Evolutionary conservation across 2,888 invertebrate genomes (phyloP).

Genomic region (Allophyes oxyacanthae): DNA sequence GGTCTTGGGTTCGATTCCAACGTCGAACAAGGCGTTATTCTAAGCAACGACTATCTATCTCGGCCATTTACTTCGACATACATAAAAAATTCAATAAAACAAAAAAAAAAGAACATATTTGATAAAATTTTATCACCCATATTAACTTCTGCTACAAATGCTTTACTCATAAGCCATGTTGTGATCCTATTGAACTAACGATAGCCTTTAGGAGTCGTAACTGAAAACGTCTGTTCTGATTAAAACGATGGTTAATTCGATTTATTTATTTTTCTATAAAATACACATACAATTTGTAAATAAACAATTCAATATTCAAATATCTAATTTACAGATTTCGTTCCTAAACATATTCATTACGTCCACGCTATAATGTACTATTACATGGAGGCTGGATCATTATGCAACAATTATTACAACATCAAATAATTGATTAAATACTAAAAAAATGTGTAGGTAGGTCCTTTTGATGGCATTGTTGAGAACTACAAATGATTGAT

Average conservation of each 20-base stretch:
- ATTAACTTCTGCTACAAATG: too few relatives aligned
- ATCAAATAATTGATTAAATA: conserved; percentile 47
- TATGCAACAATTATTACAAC: conserved; percentile 45
- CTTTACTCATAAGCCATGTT: too few relatives aligned
- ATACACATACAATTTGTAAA: conserved; percentile 89
- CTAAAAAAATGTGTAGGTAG: conserved; percentile 23
- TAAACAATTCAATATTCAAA: conserved; percentile 88
- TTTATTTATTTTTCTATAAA: conserved; percentile 88
- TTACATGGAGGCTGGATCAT: conserved; percentile 51
- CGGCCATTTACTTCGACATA: too few relatives aligned
- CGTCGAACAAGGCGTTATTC: too few relatives aligned
- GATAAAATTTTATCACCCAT: too few relatives aligned
- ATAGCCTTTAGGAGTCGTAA: too few relatives aligned
- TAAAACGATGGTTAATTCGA: conserved; percentile 54
- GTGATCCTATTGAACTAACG: too few relatives aligned
- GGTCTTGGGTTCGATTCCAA: too few relatives aligned
- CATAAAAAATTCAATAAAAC: too few relatives aligned
- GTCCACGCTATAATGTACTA: conserved; percentile 65
- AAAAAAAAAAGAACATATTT: too few relatives aligned
- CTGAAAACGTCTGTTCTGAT: too few relatives aligned
- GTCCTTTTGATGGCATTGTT: conserved; percentile 41
- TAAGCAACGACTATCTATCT: too few relatives aligned
- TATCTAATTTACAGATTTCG: conserved; percentile 83
- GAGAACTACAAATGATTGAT: conserved; percentile 69
- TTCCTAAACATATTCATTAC: conserved; percentile 75